These are phyloP conservation scores for Perccottus glenii DNA, from an alignment of 2,113 vertebrate genomes.

Conservation along the genomic window DNA sequence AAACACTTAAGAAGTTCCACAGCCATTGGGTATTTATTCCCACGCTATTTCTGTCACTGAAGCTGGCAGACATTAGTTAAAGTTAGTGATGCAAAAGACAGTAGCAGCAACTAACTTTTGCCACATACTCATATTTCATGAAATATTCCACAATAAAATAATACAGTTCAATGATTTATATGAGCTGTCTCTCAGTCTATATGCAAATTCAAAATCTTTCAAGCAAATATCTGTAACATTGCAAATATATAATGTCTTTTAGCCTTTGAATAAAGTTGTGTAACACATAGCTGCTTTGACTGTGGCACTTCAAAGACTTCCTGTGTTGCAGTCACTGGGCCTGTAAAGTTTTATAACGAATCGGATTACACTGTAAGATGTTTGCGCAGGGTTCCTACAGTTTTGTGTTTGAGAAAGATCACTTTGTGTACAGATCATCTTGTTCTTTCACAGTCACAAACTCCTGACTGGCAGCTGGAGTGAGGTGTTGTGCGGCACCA, in stretches of 20 bases:
- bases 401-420: background rate
- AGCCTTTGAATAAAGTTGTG: background rate
- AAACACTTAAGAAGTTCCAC: no score
- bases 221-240: background rate
- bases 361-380: background rate
- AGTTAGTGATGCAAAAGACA: no score
- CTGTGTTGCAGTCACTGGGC: background rate
- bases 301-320: constrained; percentile 3
- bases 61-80: no score
- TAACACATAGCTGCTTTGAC: background rate
- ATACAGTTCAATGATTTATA: no score
- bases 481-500: no score
- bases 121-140: no score
- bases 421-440: constrained; percentile 6
- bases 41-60: no score
- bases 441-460: constrained; percentile 23
- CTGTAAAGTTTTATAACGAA: background rate
- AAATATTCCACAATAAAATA: no score
- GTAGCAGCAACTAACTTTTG: no score
- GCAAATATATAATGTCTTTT: background rate
- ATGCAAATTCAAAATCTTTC: background rate
- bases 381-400: background rate
- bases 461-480: constrained; percentile 59
- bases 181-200: no score
- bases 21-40: no score